Conservation (phyloP, 2,113 vertebrate species). For the Halichoerus grypus region DNA sequence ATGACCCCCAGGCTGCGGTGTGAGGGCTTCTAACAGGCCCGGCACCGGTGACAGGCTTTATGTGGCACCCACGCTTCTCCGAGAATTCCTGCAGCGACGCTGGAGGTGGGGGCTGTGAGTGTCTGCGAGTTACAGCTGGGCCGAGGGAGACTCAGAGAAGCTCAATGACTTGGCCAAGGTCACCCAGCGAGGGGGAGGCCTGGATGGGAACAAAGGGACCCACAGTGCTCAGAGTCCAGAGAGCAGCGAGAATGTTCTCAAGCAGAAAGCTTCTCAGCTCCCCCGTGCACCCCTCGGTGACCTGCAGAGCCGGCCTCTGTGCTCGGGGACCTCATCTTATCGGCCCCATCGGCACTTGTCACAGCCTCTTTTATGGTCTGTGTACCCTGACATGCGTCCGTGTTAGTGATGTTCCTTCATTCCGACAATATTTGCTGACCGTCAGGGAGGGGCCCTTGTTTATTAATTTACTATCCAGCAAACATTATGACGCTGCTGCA, state of each 20-base stretch:
- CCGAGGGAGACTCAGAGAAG: background rate
- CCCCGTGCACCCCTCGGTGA: rapidly evolving
- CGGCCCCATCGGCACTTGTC: background rate
- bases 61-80: rapidly evolving
- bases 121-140: background rate
- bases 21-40: background rate
- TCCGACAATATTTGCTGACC: slow-evolving; percentile 40
- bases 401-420: background rate
- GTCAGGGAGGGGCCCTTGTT: background rate
- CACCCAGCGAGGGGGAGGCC: background rate
- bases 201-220: too few relatives aligned
- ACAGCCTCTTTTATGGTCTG: background rate
- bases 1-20: rapidly evolving
- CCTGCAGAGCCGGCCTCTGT: rapidly evolving
- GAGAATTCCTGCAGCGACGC: rapidly evolving
- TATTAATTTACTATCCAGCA: slow-evolving; percentile 49
- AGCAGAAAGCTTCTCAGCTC: rapidly evolving
- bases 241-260: rapidly evolving
- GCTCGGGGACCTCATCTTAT: background rate
- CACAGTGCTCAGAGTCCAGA: rapidly evolving
- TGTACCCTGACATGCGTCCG: slow-evolving; percentile 2
- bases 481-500: background rate
- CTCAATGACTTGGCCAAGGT: background rate
- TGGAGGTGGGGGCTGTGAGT: rapidly evolving
- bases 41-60: rapidly evolving